Base-by-base conservation (phyloP, 2,113 vertebrate species). In the Vulpes ferrilata region DNA sequence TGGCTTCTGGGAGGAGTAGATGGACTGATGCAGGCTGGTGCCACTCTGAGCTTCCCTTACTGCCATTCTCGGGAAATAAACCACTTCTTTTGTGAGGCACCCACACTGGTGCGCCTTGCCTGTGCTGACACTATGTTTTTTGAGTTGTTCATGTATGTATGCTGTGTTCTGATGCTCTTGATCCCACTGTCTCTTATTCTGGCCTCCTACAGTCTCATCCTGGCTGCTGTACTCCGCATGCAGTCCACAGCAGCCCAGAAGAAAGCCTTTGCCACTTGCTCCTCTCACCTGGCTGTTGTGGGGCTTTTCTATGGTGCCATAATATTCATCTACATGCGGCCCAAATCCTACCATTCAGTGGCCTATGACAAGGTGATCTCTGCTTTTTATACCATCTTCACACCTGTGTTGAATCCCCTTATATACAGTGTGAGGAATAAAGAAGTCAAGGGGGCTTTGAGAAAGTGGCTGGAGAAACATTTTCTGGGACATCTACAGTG, bases 361-460 rank as follows among this genome's bases (percentile, higher is more conserved):
- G 12, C 38, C 22, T 12, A 20, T 0, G 88, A 82, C 43, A 94
- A 96, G n/a, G 67, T 84, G 23, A 62, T 82, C 62, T 64, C 92
- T n/a, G 82, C 84, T 7, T 59, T 92, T 62, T 96, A 94, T 60
- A 94, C 78, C 20, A 88, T 92, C 69, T 32, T 96, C 30, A 92
- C 92, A 2, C 88, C 62, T 4, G 30, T 92, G 11, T 38, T 92
- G 78, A 96, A 84, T 15, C 92, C 88, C 15, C n/a, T 94, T 30
- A 85, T 96, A 25, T 88, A 94, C 16, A 92, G 86, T n/a, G 80
- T 84, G 82, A 96, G 95, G 32, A 93, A 90, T 35, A 91, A 93
- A 38, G 95, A 97, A 11, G 87, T 93, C 5, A 93, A 90, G 51
- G 43, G 51, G n/a, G 60, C 97, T 20, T 69, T 92, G 59, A 86